Base-by-base conservation (phyloP, 2,113 vertebrate species). In the Coptodon bakossiorum region DNA sequence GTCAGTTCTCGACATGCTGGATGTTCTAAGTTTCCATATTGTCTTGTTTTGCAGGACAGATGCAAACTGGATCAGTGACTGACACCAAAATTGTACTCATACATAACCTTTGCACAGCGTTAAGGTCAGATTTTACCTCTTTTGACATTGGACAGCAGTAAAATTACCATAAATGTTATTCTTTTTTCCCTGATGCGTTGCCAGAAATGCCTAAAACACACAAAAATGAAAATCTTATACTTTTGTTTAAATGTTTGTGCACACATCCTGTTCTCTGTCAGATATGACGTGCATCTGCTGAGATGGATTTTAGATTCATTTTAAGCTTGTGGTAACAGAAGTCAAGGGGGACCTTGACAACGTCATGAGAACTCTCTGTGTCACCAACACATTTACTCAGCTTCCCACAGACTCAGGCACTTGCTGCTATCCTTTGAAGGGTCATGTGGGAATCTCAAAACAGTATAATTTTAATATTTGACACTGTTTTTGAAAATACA, bases 191-290 rank as follows among this genome's bases (percentile, higher is more conserved):
- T 66, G 0, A 38, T 66, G 19, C 0, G 3, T 36, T 66, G 61
- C 31, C 0, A 36, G 0, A 36, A 36, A 66, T 19, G 10, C 31
- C n/a, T 36, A 66, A 36, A 66, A 12, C 17, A 66, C 4, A 0
- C 17, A 36, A 66, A 66, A 66, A 38, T n/a, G 3, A 36, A 36
- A 36, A 36, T 36, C 5, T 5, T n/a, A 66, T n/a, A 36, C 31
- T 36, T 63, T 2, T 63, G 59, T 36, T 36, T 63, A 63, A 63
- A 36, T 36, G 61, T 66, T 66, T 38, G 61, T 13, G 10, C 19
- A 66, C 4, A 38, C 31, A 5, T 38, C 10, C 31, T 36, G 31
- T 36, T 66, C 31, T 36, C 10, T 7, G 31, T 66, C 34, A 66
- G 3, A 66, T 38, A n/a, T 66, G n/a, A 66, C 1, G 0, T 1